A percentile compares a stretch with the other conserved stretches of the same genome.
Conservation (phyloP, 2,888 invertebrate species). For the Nudaria mundana region DNA sequence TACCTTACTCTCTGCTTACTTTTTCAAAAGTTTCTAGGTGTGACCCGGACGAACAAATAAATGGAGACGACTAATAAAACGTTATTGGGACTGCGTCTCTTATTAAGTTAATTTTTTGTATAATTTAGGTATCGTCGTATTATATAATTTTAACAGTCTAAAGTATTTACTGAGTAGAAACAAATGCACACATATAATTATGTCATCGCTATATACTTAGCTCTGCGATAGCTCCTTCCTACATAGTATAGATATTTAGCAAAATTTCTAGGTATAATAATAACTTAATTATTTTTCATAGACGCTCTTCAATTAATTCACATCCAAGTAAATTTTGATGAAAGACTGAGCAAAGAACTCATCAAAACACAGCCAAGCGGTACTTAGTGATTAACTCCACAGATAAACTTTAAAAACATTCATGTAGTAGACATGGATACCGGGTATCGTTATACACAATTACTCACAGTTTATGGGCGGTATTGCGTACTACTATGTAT, state of each 20-base stretch:
- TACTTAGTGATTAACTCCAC: conserved; percentile 12
- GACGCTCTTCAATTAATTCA: conserved; percentile 1
- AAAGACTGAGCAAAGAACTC: conserved; percentile 7
- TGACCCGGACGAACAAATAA: too few relatives aligned
- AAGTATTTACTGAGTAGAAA: too few relatives aligned
- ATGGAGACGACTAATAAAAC: too few relatives aligned
- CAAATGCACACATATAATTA: too few relatives aligned
- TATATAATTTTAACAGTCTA: too few relatives aligned
- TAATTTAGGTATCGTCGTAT: too few relatives aligned
- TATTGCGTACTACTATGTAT: conserved; percentile 18
- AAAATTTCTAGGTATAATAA: neutral
- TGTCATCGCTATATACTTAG: too few relatives aligned
- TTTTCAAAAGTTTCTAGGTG: too few relatives aligned
- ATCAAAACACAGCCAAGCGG: conserved; percentile 9
- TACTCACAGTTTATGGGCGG: conserved; percentile 29
- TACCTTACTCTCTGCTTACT: too few relatives aligned
- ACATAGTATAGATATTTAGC: too few relatives aligned
- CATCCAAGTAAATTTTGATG: conserved; percentile 3
- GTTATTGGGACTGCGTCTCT: too few relatives aligned
- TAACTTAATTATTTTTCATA: conserved; percentile 3
- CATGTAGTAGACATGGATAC: conserved; percentile 32
- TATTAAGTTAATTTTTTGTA: too few relatives aligned
- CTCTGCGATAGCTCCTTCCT: neutral
- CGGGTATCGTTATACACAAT: conserved; percentile 29
- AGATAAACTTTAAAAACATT: conserved; percentile 29